Evolutionary conservation across 1,140 invertebrate species (phyloP), one percentile per base, ranked within the genome.

Genomic region (Camponotus floridanus): DNA sequence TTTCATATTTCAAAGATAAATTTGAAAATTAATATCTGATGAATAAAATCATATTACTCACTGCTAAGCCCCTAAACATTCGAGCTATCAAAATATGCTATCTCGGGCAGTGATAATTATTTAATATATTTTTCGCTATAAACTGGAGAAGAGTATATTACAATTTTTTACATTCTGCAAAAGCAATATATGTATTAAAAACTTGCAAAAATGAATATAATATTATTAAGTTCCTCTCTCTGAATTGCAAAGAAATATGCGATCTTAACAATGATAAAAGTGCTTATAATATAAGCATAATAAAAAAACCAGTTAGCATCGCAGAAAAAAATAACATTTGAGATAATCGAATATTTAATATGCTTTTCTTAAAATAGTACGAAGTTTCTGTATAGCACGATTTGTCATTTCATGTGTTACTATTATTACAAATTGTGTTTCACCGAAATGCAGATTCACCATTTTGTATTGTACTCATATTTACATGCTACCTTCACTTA

Each of bases 361-460:
- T 59, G n/a, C 18, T 9, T 59, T 26, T 59, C 21, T 59, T 21
- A 59, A 8, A 59, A 9, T 59, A 33, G 61, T 73, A 73, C 36
- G 55, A 81, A 57, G 26, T 51, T 80, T 70, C 48, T 65, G 8
- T 67, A 48, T 48, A 31, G 18, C 45, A 64, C 64, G 64, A 81
- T 81, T 81, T 81, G 51, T 80, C 68, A 80, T 61, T 36, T 21
- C 67, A 59, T 71, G 39, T 81, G 79, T 59, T 59, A 45, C 79
- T 42, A 55, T 57, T 51, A 71, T 36, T 33, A 51, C 39, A 45
- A 39, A 68, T 59, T 51, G 36, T 81, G 51, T 57, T 81, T 81
- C 79, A 81, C 51, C 67, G 18, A 81, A 81, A 81, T 81, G 39
- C 79, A 81, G 67, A 81, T 81, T 81, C 65, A 71, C 51, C 11